These are phyloP conservation scores for Acanthis flammea DNA, from an alignment of 2,797 vertebrate genomes.

Conservation along the genomic window DNA sequence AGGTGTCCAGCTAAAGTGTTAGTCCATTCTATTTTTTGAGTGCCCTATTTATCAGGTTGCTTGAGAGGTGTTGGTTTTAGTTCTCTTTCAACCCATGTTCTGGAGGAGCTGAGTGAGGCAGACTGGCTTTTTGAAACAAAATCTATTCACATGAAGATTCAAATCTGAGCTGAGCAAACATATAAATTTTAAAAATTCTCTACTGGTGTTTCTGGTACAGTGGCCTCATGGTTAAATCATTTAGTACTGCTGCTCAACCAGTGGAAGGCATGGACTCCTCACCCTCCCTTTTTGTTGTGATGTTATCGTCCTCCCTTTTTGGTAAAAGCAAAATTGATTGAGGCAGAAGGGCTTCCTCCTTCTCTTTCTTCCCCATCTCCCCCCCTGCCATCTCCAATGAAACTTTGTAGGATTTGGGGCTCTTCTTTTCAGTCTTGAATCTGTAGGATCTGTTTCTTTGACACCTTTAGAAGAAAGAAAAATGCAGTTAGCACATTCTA, in stretches of 20 bases:
- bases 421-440: not conserved
- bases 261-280: not conserved
- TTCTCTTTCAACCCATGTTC: not conserved
- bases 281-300: rapidly evolving
- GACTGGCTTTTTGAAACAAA: not conserved
- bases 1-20: not conserved
- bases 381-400: not conserved
- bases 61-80: not conserved
- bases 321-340: not conserved
- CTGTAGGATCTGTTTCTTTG: not conserved
- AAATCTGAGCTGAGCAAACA: not conserved
- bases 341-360: not conserved
- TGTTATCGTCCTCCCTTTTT: rapidly evolving
- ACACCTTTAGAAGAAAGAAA: not conserved
- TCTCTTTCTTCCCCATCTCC: not conserved
- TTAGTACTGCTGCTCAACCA: not conserved
- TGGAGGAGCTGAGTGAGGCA: not conserved
- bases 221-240: not conserved
- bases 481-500: not conserved
- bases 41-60: not conserved
- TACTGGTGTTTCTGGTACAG: not conserved
- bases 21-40: not conserved
- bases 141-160: not conserved
- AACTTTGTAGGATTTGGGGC: not conserved
- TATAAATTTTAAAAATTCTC: not conserved